Percentiles rank a stretch among this genome's conserved stretches.
Conservation (phyloP, 2,113 vertebrate genomes). For the Cromileptes altivelis region DNA sequence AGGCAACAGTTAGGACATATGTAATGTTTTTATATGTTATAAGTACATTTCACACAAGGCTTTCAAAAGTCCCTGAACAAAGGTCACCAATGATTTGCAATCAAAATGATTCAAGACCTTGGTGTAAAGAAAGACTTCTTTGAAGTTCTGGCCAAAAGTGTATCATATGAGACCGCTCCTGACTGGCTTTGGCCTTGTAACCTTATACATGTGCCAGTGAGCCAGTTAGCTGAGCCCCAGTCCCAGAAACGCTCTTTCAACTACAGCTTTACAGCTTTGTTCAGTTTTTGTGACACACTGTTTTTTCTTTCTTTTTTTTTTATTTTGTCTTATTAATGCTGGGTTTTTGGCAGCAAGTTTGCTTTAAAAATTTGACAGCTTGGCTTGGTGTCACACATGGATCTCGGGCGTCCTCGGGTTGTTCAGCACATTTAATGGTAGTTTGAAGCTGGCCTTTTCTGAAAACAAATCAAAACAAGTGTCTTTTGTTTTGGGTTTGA, state of each 20-base stretch:
- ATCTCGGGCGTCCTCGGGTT: conserved; percentile 43
- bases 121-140: conserved; percentile 62
- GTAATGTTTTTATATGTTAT: not conserved
- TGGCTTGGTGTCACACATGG: conserved; percentile 51
- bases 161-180: conserved; percentile 60
- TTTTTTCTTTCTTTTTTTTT: conserved; percentile 18
- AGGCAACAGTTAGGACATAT: not conserved
- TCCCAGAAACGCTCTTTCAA: conserved; percentile 22
- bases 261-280: conserved; percentile 36
- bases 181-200: conserved; percentile 61
- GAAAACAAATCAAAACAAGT: conserved; percentile 78
- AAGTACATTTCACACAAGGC: not conserved
- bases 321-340: conserved; percentile 32
- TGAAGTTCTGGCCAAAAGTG: conserved; percentile 57
- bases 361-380: conserved; percentile 49
- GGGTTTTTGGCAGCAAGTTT: conserved; percentile 8
- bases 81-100: conserved; percentile 44
- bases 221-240: conserved; percentile 53
- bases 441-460: conserved; percentile 75
- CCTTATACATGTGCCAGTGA: conserved; percentile 51
- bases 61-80: conserved; percentile 27
- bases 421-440: conserved; percentile 68
- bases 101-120: conserved; percentile 44
- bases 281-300: conserved; percentile 25
- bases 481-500: conserved; percentile 78